Evolutionary conservation across 2,113 vertebrate species (phyloP).

Genomic region (Marmota flaviventris): DNA sequence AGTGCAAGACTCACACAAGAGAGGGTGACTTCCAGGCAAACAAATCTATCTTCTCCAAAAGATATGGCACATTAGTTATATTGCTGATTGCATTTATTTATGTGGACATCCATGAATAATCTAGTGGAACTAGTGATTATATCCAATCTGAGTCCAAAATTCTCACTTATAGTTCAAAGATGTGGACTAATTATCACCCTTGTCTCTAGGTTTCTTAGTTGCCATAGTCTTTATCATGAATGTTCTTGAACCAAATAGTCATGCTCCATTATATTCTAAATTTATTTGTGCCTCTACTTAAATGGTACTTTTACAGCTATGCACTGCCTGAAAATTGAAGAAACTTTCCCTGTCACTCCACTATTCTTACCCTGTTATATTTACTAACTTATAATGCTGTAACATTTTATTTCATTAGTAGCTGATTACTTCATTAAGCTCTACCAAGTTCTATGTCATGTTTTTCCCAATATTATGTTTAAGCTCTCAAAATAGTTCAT

Average conservation of each 20-base stretch:
- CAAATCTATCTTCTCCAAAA: background rate
- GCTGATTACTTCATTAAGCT: background rate
- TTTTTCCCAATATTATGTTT: background rate
- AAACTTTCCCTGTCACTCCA: background rate
- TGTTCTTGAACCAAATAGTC: background rate
- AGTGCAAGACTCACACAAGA: background rate
- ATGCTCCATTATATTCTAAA: background rate
- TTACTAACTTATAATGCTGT: background rate
- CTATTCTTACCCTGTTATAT: background rate
- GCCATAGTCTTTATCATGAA: background rate
- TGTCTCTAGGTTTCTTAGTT: background rate
- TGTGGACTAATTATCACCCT: background rate
- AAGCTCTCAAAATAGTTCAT: background rate
- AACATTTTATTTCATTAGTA: background rate
- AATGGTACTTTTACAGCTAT: background rate
- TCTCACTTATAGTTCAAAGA: background rate
- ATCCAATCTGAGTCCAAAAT: background rate
- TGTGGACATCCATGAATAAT: background rate
- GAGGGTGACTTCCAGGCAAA: background rate
- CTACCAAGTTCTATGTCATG: background rate
- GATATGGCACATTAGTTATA: rapidly evolving
- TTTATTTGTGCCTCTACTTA: background rate
- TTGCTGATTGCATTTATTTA: background rate
- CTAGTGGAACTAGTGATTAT: background rate
- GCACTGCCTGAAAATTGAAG: background rate